Percentiles rank a stretch among this genome's conserved stretches.
These are phyloP conservation scores for Potamilus streckersoni DNA, from an alignment of 1,140 invertebrate species.

Conservation along the genomic window DNA sequence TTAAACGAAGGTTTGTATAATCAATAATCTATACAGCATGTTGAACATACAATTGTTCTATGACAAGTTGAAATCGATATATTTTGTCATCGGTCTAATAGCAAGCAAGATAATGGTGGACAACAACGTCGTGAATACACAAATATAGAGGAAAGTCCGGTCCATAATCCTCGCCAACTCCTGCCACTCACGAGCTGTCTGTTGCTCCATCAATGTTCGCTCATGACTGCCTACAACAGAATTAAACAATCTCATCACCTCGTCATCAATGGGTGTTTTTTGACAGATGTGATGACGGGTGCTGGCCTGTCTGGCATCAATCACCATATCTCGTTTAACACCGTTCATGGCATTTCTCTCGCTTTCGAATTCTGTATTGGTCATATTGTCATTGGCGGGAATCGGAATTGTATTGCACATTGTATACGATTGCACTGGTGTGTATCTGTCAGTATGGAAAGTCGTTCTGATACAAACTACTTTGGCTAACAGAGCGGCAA, in stretches of 20 bases:
- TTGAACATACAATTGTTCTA: no score
- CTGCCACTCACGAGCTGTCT: conserved; percentile 53
- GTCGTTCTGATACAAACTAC: conserved; percentile 43
- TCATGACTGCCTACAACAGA: conserved; percentile 50
- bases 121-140: conserved; percentile 42
- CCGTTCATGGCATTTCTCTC: not conserved
- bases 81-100: conserved; percentile 56
- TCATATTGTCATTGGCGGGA: not conserved
- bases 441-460: conserved; percentile 14
- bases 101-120: conserved; percentile 51
- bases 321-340: not conserved
- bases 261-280: conserved; percentile 39
- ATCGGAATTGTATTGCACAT: conserved; percentile 1
- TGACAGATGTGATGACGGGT: conserved; percentile 18
- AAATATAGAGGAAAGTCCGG: conserved; percentile 52
- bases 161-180: conserved; percentile 58
- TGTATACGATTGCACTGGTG: conserved; percentile 8
- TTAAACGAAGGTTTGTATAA: no score
- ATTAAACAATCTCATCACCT: conserved; percentile 52
- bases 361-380: not conserved
- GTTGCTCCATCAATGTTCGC: conserved; percentile 36
- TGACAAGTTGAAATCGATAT: conserved; percentile 9
- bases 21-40: no score
- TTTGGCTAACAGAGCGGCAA: conserved; percentile 32
- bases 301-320: not conserved